Evolutionary conservation across 2,797 vertebrate genomes (phyloP), one percentile per base, ranked within the genome.

Genomic region (Sebastes glaucus): DNA sequence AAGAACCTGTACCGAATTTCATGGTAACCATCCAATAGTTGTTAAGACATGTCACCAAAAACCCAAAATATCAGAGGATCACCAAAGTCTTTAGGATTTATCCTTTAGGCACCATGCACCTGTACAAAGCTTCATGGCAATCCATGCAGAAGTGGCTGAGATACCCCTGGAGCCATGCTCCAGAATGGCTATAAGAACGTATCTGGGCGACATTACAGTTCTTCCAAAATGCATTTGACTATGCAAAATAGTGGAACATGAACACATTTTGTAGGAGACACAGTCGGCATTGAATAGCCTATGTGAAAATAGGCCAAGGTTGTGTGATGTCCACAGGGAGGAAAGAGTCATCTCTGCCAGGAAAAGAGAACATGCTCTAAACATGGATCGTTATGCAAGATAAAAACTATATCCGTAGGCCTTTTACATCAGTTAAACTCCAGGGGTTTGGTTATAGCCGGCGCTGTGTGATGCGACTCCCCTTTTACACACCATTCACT

Each of bases 251-350:
- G n/a, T 27, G n/a, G 7, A 69, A 30, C 30, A 52, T 62, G 30
- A 71, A 18, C 33, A 71, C 66, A 75, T 77, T 74, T 66, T 61
- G 11, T 35, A 1, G 20, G 27, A 78, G 71, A 74, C 55, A 60
- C 59, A 25, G 11, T 85, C 55, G 16, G 11, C 20, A 74, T 33
- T 75, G 60, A 65, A 69, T 74, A 80, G 68, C 60, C 70, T 74
- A 63, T 11, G 33, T 78, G 55, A 88, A 93, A 38, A 77, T 90
- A 85, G 90, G 93, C 75, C 92, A 94, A 92, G 88, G 90, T 88
- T 91, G 77, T 77, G 56, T 72, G 83, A 74, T 49, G 53, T 85
- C 90, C 87, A 65, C 77, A 52, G 92, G 89, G 92, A 91, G 66
- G 33, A 71, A 11, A 71, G 27, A 63, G 59, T 83, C 78, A 70